Evolutionary conservation across 2,888 invertebrate genomes (phyloP).

Genomic region (Lysandra bellargus): DNA sequence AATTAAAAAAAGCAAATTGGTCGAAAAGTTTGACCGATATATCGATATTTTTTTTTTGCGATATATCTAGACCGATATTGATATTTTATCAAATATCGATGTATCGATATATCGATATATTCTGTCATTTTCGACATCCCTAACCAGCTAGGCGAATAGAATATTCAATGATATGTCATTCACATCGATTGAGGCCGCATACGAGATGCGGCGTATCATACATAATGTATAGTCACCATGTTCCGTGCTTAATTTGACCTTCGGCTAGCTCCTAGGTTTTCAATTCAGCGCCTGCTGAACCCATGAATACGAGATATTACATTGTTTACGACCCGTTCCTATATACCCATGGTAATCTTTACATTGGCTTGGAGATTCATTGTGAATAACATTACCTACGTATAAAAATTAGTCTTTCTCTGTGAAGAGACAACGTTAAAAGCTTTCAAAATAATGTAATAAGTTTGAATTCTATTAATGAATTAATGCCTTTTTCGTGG

Average conservation of each 20-base stretch:
- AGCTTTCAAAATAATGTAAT: too few relatives aligned
- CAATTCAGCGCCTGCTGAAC: conserved; percentile 16
- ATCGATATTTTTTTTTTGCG: too few relatives aligned
- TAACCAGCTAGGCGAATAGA: conserved; percentile 68
- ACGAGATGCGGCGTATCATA: conserved; percentile 68
- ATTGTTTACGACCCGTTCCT: not conserved
- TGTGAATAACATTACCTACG: not conserved
- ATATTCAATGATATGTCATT: conserved; percentile 78
- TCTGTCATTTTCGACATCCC: too few relatives aligned
- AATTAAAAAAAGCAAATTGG: too few relatives aligned
- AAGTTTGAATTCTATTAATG: not conserved
- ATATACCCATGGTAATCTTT: not conserved
- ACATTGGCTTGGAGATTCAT: not conserved
- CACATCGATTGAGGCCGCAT: conserved; percentile 75
- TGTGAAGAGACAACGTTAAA: not conserved
- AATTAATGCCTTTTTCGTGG: not conserved
- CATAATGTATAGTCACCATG: conserved; percentile 63
- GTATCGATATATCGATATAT: too few relatives aligned
- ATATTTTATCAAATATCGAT: too few relatives aligned
- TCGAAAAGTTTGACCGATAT: too few relatives aligned
- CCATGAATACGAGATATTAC: conserved; percentile 17
- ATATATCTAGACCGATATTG: too few relatives aligned
- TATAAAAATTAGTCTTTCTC: not conserved
- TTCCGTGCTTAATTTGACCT: conserved; percentile 56
- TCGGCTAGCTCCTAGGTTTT: conserved; percentile 42